phyloP scores from a whole-genome alignment of 37 sponge, comb jelly and placozoan genomes.

The Spongilla lacustris region DNA sequence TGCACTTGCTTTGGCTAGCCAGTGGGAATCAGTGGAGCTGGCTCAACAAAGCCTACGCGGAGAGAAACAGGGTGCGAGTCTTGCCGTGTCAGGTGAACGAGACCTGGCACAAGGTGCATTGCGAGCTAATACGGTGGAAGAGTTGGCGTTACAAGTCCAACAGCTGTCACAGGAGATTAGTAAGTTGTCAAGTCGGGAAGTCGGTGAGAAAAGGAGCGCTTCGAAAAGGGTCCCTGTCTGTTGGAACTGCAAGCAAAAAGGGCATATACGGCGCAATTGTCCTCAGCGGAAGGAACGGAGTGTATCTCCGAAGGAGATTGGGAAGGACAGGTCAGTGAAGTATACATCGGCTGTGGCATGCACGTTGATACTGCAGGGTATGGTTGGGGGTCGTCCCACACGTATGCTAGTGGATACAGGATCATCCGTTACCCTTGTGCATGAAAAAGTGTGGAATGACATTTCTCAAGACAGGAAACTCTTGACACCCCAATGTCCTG shows the following conservation, averaged over 20 bases:
- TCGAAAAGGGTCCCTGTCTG: neutral
- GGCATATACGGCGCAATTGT: conserved; percentile 21
- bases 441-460: conserved; percentile 7
- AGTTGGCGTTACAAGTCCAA: conserved; percentile 8
- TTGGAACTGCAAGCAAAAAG: conserved; percentile 11
- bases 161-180: conserved; percentile 3
- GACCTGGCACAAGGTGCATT: neutral
- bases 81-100: neutral
- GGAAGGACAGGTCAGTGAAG: neutral
- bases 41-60: conserved; percentile 5
- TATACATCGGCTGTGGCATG: neutral
- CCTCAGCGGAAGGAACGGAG: neutral
- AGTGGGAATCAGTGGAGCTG: conserved; percentile 5
- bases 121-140: neutral
- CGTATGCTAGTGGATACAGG: conserved; percentile 27
- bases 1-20: conserved; percentile 2
- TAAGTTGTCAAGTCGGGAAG: neutral
- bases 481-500: neutral
- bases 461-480: neutral
- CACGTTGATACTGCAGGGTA: conserved; percentile 8
- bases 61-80: neutral
- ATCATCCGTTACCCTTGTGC: conserved; percentile 23
- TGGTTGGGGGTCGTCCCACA: conserved; percentile 21
- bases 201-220: no score
- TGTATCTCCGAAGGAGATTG: no score